Evolutionary conservation across 2,888 invertebrate species (phyloP).

Genomic region (Coecobrya sp.): DNA sequence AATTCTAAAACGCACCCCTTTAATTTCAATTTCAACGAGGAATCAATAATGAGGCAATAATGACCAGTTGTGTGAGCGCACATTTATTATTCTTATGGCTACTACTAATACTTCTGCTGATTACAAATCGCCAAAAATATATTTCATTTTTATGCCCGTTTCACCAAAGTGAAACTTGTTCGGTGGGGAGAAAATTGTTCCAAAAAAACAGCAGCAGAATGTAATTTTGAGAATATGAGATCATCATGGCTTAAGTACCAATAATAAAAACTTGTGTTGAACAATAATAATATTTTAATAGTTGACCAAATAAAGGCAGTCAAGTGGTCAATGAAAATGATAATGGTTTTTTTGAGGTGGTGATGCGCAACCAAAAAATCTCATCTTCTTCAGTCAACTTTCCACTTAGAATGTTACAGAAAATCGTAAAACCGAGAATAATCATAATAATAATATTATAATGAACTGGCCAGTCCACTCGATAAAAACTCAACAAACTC

Average conservation of each 20-base stretch:
- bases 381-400: too few relatives aligned
- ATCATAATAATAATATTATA: background rate
- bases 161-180: too few relatives aligned
- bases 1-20: background rate
- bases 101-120: background rate
- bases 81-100: background rate
- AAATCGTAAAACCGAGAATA: background rate
- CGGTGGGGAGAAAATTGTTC: too few relatives aligned
- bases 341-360: background rate
- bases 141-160: too few relatives aligned
- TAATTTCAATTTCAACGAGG: background rate
- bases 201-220: too few relatives aligned
- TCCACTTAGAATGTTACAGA: too few relatives aligned
- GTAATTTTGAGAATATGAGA: background rate
- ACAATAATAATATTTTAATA: background rate
- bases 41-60: background rate
- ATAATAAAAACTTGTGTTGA: background rate
- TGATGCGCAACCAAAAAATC: too few relatives aligned
- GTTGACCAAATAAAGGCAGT: slow-evolving; percentile 33
- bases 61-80: background rate
- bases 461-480: background rate
- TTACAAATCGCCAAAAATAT: background rate
- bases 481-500: background rate
- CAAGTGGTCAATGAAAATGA: background rate
- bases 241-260: background rate